Conservation (phyloP, 2,113 vertebrate species). For the Cavia aperea region DNA sequence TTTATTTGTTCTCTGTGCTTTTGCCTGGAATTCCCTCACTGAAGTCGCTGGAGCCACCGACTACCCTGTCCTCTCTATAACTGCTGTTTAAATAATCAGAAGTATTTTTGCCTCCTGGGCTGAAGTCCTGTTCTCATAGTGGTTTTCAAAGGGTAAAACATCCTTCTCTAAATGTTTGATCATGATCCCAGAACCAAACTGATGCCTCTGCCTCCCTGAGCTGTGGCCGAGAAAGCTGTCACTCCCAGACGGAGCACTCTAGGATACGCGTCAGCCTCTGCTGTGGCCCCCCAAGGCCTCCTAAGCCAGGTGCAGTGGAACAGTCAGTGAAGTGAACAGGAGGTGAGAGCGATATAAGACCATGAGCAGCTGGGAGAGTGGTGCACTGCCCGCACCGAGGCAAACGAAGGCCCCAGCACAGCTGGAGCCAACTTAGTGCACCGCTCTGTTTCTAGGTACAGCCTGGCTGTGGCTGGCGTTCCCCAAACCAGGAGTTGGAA, state of each 20-base stretch:
- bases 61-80: neutral
- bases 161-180: constrained; percentile 30
- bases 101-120: constrained; percentile 23
- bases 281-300: neutral
- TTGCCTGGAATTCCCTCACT: neutral
- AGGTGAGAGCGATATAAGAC: neutral
- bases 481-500: neutral
- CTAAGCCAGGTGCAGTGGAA: neutral
- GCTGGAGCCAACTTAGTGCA: too few species aligned
- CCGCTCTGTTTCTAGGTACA: neutral
- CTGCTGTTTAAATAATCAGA: constrained; percentile 34
- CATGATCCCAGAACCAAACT: neutral
- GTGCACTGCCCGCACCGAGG: rapidly evolving
- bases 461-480: neutral
- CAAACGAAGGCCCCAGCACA: neutral
- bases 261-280: neutral
- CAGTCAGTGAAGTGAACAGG: neutral
- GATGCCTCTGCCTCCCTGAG: neutral
- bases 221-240: neutral
- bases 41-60: neutral
- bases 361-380: neutral
- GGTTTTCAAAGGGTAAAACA: neutral
- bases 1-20: neutral
- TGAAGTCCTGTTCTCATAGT: constrained; percentile 17
- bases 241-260: neutral